Base-by-base conservation (phyloP, 2,113 vertebrate genomes). In the Marcusenius ussheri region DNA sequence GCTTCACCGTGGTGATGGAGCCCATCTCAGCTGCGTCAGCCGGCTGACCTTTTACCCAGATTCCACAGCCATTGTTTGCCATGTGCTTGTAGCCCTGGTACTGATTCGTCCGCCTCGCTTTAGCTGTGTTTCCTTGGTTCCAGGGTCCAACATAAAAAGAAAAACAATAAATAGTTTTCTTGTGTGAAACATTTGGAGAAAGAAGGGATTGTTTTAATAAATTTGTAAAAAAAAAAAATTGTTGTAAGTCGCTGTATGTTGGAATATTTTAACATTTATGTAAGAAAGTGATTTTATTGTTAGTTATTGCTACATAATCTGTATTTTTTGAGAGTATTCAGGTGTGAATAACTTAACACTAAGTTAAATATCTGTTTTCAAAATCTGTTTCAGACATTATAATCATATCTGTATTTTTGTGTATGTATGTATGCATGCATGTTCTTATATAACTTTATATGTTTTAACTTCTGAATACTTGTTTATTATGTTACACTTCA, bases 1-100 rank as follows among this genome's bases (percentile, higher is more conserved):
- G 42, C 84, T 92, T 87, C 91, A 89, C 91, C 92, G 89, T 90
- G 90, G 92, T 93, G 90, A 93, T 92, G 94, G 90, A 46, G 45
- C 7, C 80, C 90, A 62, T 42, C 92, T 91, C 91, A 91, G 93
- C 90, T 8, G 24, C 35, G 70, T 83, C 90, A 88, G 92, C 90
- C 87, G 66, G 39, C n/a, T 89, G 91, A 96, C 94, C 95, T 95
- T 95, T 96, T 92, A 95, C 96, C 95, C 92, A 95, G 90, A 95
- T 96, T 95, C 94, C 91, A 83, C 92, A 94, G 89, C 56, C 77
- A 80, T 91, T 87, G 85, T 87, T 31, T 88, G 39, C 62, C 6
- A 35, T 39, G 13, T 21, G n/a, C 3, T 39, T n/a, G 45, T 50
- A 77, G 13, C 45, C 11, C 42, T 88, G 46, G 45, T 88, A 10